phyloP scores from a whole-genome alignment of 2,797 vertebrate species.

The Megaceryle alcyon region DNA sequence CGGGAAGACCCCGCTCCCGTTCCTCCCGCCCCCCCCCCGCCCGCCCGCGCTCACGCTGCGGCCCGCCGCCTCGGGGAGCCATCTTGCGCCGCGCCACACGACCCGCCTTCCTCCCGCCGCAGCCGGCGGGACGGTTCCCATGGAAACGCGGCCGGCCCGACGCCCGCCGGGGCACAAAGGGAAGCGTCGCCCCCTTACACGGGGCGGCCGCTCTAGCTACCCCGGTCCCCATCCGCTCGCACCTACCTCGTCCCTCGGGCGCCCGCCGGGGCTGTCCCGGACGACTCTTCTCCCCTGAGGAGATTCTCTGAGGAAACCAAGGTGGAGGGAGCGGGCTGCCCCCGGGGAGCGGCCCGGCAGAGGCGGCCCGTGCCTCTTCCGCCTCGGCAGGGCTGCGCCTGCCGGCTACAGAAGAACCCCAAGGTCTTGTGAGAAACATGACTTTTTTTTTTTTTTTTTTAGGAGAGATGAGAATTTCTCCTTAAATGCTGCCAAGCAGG shows the following conservation, averaged over 20 bases:
- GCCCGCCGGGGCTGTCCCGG: not conserved
- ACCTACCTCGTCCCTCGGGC: not conserved
- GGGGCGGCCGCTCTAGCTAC: not conserved
- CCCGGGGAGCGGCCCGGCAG: too few species aligned
- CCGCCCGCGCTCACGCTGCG: conserved; percentile 67
- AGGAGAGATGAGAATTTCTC: not conserved
- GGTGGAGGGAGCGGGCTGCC: not conserved
- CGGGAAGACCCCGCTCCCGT: not conserved
- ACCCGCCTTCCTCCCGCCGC: conserved; percentile 33
- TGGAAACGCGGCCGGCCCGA: conserved; percentile 68
- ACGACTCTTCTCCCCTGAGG: not conserved
- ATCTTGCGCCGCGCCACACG: conserved; percentile 59
- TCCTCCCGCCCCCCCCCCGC: not conserved
- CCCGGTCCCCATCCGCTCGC: not conserved
- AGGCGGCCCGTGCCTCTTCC: not conserved
- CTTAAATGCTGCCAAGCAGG: not conserved
- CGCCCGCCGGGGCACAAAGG: conserved; percentile 47
- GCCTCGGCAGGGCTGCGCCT: not conserved
- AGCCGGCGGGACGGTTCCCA: conserved; percentile 71
- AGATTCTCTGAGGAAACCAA: not conserved
- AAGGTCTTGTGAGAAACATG: fast-evolving
- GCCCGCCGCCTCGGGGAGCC: conserved; percentile 74
- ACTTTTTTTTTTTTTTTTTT: not conserved
- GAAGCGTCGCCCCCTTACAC: not conserved
- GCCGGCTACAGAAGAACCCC: fast-evolving